Evolutionary conservation across 2,888 invertebrate species (phyloP), one percentile per base, ranked within the genome.

Genomic region (Argyra leucocephala): DNA sequence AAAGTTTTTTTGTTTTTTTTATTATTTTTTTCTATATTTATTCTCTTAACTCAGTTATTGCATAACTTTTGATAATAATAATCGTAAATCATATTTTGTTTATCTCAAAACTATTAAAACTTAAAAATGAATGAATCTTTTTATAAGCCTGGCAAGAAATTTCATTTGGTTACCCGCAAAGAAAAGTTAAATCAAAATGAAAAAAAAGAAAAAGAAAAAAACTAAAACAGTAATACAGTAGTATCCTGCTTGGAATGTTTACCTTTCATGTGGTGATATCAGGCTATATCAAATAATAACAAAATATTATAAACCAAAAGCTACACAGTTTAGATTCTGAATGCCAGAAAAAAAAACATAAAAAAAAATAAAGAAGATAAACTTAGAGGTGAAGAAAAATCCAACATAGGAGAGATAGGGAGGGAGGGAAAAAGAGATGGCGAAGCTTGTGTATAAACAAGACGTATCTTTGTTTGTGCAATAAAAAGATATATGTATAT

Each of bases 61-160:
- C 48, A 48, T 48, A 48, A 48, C 18, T 48, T 48, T 15, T 48
- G 48, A 48, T 48, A 48, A 48, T n/a, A 48, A 48, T 48, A 48
- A 48, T n/a, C 48, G 48, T 48, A 48, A 48, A 48, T 48, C 48
- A 48, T 48, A 48, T 48, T 48, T 48, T 48, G 48, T 48, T 48
- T 48, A 48, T 48, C 48, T 48, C n/a, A n/a, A 48, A 48, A 48
- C 48, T 48, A 48, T 48, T 48, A 48, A 31, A 48, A 48, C 48
- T 15, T 12, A 12, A 48, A 48, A 48, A 31, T 31, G n/a, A 31
- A 31, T 31, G 9, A 2, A 48, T 48, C 48, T 18, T 48, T 37
- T 37, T 37, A 37, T 15, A 37, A 48, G 48, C n/a, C 18, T 48
- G 15, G 48, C n/a, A 48, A 48, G 18, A 18, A 18, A 48, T 48